Evolutionary conservation across 2,113 vertebrate genomes (phyloP), one percentile per base, ranked within the genome.

Genomic region (Gopherus evgoodei): DNA sequence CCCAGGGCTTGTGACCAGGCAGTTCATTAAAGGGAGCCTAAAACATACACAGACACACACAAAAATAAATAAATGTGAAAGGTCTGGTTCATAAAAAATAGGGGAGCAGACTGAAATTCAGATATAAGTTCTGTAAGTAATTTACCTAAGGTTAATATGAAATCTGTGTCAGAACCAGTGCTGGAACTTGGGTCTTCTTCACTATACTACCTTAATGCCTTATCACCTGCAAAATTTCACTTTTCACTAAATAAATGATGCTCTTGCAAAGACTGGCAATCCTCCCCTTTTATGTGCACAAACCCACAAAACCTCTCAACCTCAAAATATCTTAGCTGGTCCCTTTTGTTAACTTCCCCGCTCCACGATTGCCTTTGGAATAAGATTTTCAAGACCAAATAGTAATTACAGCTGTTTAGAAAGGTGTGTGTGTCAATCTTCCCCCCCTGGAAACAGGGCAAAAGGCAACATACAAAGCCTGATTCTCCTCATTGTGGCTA

Each of bases 41-140:
- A 75, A 24, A 75, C 29, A 75, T 10, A 38, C 27, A 35, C 27
- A 62, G 3, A 62, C 25, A 56, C 9, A 56, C 54, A 56, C 54
- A 56, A 38, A n/a, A 83, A 82, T 8, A 38, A 27, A 13, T 65
- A 35, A 3, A 53, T 1, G 1, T n/a, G 25, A 44, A 78, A 93
- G 87, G 87, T 25, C 52, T 31, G 42, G 11, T 82, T 80, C 5
- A 5, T 3, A n/a, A 85, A 57, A 80, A 87, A 42, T 9, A 84
- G n/a, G 14, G 81, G 82, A 89, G 27, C 50, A 80, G 47, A 81
- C 25, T 49, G 78, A 56, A 80, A 42, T 84, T 96, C 90, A 94
- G 91, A 76, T 44, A 87, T 53, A 56, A 42, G 84, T 83, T 91
- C 5, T 86, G 59, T 69, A 82, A 96, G 93, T 75, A 47, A 80